Evolutionary conservation across 1,140 invertebrate species (phyloP), one percentile per base, ranked within the genome.

Genomic region (Aporrectodea caliginosa): DNA sequence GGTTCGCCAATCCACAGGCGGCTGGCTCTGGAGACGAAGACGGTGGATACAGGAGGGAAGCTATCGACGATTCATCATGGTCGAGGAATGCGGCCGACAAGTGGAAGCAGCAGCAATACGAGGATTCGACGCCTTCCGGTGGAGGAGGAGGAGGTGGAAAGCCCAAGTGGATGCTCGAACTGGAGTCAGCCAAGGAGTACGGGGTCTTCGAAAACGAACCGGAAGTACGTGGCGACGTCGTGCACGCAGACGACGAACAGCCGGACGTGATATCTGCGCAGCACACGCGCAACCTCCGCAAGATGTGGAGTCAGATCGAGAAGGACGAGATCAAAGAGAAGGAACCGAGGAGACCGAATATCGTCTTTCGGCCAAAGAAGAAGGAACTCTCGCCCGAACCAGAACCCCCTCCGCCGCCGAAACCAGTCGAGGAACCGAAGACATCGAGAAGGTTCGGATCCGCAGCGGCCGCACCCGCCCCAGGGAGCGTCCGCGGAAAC

Each of bases 251-350:
- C 29, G 75, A 43, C 0, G 75, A 76, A n/a, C 33, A 76, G 12
- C 75, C 75, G n/a, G 75, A 76, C 35, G 75, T 76, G 12, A 76
- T 76, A 31, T 43, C 29, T 2, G 75, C 43, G 32, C 33, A 76
- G 35, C 75, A 76, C 43, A 76, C 75, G 1, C 31, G 75, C 33
- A 76, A 76, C 35, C 43, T 76, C 0, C 75, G 75, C 1, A 76
- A 76, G 35, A 76, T 76, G 75, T 76, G 75, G 75, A 35, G 75
- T n/a, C 75, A 76, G 43, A 35, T 76, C 75, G 75, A 76, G 43
- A 34, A 58, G 35, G 33, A 76, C 16, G 75, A 76, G 43, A 34
- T 76, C 29, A 35, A n/a, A 12, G 35, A 76, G 12, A 35, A 35
- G 14, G 35, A 16, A 2, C 27, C 33, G 16, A 35, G 32, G 16